Base-by-base conservation (phyloP, 2,888 invertebrate genomes). In the Archips xylosteana region DNA sequence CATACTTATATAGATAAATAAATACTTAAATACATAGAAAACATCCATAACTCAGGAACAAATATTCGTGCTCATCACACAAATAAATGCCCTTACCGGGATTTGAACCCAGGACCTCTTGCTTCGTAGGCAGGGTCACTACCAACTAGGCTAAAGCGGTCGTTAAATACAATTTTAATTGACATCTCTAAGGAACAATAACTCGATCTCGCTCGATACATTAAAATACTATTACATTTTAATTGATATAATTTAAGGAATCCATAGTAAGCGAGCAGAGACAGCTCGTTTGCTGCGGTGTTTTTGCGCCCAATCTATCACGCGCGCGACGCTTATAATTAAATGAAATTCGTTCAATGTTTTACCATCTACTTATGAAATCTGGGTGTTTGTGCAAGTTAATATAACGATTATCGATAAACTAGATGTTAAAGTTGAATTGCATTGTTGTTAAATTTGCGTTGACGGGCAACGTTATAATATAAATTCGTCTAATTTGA, bases 301-400 rank as follows among this genome's bases (percentile, higher is more conserved):
- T 87, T 88, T 87, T 89, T 86, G 82, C 82, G 65, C 78, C 78
- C 85, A 83, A 85, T 85, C 82, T 77, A 84, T 83, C 15, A 80
- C n/a, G n/a, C n/a, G 15, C 36, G 83, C 15, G 80, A 36, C 36
- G 81, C 75, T 76, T 86, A 86, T 87, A 88, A 87, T 82, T 82
- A 88, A 89, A 89, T 85, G 83, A 81, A 84, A 86, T 86, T 82
- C 81, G 84, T 81, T 13, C 81, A 4, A 36, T 79, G 79, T 78
- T 80, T 77, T 75, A 78, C 69, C 73, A 62, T 79, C 78, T 77
- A 75, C 76, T 79, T 71, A 75, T 75, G 71, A 81, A 76, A 76
- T 75, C 75, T 69, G 13, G 47, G 12, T 9, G 12, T 80, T 79
- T 77, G 65, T 77, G 78, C 79, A 73, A 72, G 59, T 34, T 4